These are phyloP conservation scores for Loris lydekkerianus DNA, from an alignment of 2,797 vertebrate genomes.

Conservation along the genomic window DNA sequence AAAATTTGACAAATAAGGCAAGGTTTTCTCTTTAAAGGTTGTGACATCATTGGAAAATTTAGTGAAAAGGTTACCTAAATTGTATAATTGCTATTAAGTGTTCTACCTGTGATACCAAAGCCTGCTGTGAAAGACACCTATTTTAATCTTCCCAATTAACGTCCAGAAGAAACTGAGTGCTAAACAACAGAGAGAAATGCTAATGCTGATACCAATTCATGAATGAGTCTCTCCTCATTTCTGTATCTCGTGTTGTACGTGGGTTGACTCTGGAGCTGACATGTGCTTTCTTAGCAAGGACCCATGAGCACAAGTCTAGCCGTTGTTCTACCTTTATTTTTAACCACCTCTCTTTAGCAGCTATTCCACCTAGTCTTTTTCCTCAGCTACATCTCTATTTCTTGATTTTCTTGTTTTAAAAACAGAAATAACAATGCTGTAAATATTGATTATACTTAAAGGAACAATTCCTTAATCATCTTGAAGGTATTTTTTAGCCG, in stretches of 20 bases:
- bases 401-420: slow-evolving; percentile 20
- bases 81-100: slow-evolving; percentile 20
- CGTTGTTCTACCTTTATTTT: not conserved
- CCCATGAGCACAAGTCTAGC: not conserved
- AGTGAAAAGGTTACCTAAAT: not conserved
- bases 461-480: not conserved
- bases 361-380: not conserved
- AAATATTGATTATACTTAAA: slow-evolving; percentile 48
- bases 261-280: not conserved
- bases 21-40: slow-evolving; percentile 73
- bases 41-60: not conserved
- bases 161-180: not conserved
- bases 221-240: not conserved
- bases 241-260: not conserved
- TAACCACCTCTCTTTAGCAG: not conserved
- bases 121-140: not conserved
- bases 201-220: not conserved
- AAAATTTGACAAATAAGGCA: slow-evolving; percentile 74
- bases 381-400: not conserved
- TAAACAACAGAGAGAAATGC: not conserved
- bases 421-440: not conserved
- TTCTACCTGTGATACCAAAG: not conserved
- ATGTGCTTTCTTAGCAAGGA: not conserved
- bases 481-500: not conserved
- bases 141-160: not conserved